Conservation (phyloP, 2,888 invertebrate species). For the Liopterus haemorrhoidalis region DNA sequence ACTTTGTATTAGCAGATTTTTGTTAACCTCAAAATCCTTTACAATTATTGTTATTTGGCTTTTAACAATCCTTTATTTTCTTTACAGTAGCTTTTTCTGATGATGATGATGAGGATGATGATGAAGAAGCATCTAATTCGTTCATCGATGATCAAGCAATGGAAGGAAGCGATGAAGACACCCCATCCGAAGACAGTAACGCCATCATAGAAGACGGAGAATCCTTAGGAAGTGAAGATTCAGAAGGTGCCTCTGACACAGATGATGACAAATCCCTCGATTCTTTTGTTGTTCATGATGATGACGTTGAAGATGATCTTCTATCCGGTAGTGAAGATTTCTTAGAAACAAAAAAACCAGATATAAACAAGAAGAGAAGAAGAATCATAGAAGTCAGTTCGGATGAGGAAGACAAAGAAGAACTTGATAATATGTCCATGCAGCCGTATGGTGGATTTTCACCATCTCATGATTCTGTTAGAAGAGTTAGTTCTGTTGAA, state of each 20-base stretch:
- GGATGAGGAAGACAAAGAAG: conserved; percentile 19
- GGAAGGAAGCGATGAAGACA: conserved; percentile 44
- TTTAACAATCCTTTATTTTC: too few relatives aligned
- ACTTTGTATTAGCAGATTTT: too few relatives aligned
- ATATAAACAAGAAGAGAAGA: conserved; percentile 1
- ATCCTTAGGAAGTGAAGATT: conserved; percentile 38
- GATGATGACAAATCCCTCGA: conserved; percentile 37
- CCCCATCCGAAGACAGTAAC: conserved; percentile 42
- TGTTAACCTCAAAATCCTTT: too few relatives aligned
- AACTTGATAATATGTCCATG: conserved; percentile 27
- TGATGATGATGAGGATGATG: conserved; percentile 13
- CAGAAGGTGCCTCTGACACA: conserved; percentile 29
- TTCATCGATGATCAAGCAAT: conserved; percentile 39
- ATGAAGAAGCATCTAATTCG: conserved; percentile 23
- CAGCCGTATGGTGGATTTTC: conserved; percentile 26
- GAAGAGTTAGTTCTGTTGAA: conserved; percentile 23
- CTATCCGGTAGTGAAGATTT: conserved; percentile 40
- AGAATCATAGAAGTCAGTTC: conserved; percentile 1
- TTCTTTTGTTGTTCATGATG: conserved; percentile 37
- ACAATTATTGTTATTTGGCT: too few relatives aligned
- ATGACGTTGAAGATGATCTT: conserved; percentile 36
- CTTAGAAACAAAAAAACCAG: conserved; percentile 1
- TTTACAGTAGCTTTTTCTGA: too few relatives aligned
- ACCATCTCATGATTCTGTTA: conserved; percentile 22
- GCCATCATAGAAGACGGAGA: conserved; percentile 42